These are phyloP conservation scores for Lutraria lutraria DNA, from an alignment of 2,888 invertebrate species.

Conservation along the genomic window DNA sequence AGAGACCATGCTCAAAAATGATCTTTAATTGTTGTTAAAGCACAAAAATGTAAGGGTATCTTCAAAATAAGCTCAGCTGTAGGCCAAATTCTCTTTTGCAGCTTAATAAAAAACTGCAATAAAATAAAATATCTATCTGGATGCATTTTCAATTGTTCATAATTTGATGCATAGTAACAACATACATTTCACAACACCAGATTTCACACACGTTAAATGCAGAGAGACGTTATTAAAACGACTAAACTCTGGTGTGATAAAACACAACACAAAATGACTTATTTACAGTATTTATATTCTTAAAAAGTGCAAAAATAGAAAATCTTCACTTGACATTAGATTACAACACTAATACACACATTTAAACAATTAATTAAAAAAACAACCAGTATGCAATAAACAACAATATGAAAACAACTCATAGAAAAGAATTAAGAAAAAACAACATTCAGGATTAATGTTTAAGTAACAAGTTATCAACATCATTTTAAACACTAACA, in stretches of 20 bases:
- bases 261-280: background rate
- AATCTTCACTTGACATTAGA: constrained; percentile 19
- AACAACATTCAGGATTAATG: background rate
- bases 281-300: background rate
- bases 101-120: no score
- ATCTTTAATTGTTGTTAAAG: no score
- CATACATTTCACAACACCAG: no score
- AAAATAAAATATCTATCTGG: no score
- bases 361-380: background rate
- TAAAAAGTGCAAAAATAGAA: constrained; percentile 45
- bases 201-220: no score
- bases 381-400: background rate
- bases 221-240: no score
- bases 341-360: background rate
- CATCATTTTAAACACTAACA: background rate
- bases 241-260: background rate
- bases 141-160: no score
- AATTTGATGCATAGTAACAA: no score
- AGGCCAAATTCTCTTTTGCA: no score
- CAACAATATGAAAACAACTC: background rate
- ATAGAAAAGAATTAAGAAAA: background rate
- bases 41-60: no score
- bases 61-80: no score
- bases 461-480: background rate
- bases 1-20: no score